Conservation (phyloP, 2,888 invertebrate genomes). For the Leptarthrus brevirostris region DNA sequence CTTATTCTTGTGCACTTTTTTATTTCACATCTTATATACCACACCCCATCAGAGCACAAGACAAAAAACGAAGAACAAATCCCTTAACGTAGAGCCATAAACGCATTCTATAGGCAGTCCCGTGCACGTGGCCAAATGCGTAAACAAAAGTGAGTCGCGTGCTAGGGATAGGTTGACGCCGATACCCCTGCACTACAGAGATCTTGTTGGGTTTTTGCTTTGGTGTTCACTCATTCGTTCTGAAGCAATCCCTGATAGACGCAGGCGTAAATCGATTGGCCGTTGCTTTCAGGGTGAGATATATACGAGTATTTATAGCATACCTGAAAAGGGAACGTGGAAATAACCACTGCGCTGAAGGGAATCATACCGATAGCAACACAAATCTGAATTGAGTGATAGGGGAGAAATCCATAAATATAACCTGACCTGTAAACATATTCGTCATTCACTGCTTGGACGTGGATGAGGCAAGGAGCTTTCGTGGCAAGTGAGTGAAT, state of each 20-base stretch:
- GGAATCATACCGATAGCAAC: not conserved
- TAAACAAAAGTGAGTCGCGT: constrained; percentile 54
- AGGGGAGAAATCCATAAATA: constrained; percentile 61
- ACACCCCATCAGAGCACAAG: constrained; percentile 13
- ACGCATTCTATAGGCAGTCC: constrained; percentile 18
- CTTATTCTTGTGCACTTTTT: not conserved
- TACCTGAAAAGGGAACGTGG: too few species aligned
- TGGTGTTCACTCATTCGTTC: constrained; percentile 41
- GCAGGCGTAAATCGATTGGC: constrained; percentile 55
- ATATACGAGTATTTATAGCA: not conserved
- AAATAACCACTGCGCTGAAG: not conserved
- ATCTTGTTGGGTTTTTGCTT: constrained; percentile 7
- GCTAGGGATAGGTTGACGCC: constrained; percentile 49
- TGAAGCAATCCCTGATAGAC: constrained; percentile 10
- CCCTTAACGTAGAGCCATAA: constrained; percentile 7
- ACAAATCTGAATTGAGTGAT: not conserved
- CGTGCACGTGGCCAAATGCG: constrained; percentile 52
- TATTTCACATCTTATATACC: not conserved
- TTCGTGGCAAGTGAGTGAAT: constrained; percentile 2
- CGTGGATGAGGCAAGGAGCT: constrained; percentile 57
- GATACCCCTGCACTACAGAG: not conserved
- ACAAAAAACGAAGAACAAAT: constrained; percentile 11
- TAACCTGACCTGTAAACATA: constrained; percentile 62
- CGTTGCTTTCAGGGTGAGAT: constrained; percentile 5
- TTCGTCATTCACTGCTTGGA: constrained; percentile 67